These are phyloP conservation scores for Astropecten irregularis DNA, from an alignment of 53 echinoderm and acorn worm genomes.

Conservation along the genomic window DNA sequence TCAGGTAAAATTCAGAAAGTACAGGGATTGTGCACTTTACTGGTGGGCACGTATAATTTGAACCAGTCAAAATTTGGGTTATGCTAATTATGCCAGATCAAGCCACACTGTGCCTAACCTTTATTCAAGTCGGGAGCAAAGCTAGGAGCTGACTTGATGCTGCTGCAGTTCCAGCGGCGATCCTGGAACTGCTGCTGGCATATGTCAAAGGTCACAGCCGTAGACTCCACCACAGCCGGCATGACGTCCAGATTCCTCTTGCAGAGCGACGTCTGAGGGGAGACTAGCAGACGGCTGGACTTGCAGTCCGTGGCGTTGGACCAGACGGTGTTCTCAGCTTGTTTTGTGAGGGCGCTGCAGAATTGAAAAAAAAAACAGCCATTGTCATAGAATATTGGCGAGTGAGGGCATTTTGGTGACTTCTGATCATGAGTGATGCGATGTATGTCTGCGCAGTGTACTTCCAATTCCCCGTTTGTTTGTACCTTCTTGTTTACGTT, in stretches of 20 bases:
- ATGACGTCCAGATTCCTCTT: conserved; percentile 52
- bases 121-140: conserved; percentile 33
- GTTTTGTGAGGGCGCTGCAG: conserved; percentile 20
- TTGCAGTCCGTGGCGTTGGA: conserved; percentile 18
- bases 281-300: conserved; percentile 15
- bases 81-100: background rate
- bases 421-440: too few relatives aligned
- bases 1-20: too few relatives aligned
- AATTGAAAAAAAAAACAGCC: too few relatives aligned
- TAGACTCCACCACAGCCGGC: conserved; percentile 49
- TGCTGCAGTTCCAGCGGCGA: conserved; percentile 50
- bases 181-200: conserved; percentile 47
- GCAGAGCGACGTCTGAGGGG: conserved; percentile 34
- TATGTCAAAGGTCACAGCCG: conserved; percentile 34
- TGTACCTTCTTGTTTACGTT: background rate
- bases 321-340: background rate
- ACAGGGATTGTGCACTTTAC: too few relatives aligned
- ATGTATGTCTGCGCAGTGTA: too few relatives aligned
- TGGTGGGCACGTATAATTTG: background rate
- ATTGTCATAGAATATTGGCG: too few relatives aligned
- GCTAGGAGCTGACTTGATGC: conserved; percentile 32
- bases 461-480: background rate
- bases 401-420: too few relatives aligned
- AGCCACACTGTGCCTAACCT: background rate
- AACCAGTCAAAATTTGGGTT: background rate